Percentiles rank a stretch among this genome's conserved stretches.
phyloP scores from a whole-genome alignment of 2,797 vertebrate genomes.

The Caiman crocodilus region DNA sequence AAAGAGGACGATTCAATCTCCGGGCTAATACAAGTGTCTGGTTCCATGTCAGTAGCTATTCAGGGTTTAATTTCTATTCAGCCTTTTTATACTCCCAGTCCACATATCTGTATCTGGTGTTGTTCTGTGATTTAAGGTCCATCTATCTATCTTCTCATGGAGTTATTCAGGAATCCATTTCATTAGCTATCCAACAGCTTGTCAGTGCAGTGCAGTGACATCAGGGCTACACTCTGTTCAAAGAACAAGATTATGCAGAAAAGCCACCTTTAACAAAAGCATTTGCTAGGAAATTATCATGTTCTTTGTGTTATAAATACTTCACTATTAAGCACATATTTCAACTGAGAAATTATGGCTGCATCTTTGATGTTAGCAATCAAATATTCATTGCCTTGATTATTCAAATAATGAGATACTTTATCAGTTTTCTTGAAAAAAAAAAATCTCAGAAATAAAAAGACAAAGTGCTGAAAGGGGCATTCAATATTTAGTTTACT shows the following conservation, averaged over 20 bases:
- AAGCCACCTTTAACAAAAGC: neutral
- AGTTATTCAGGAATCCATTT: neutral
- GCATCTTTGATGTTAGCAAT: constrained; percentile 56
- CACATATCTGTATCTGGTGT: neutral
- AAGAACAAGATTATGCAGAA: neutral
- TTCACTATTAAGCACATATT: constrained; percentile 36
- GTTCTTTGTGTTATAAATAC: constrained; percentile 25
- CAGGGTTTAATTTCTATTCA: neutral
- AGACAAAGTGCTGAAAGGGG: constrained; percentile 25
- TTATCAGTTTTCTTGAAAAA: constrained; percentile 53
- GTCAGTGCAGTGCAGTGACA: neutral
- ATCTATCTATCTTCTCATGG: neutral
- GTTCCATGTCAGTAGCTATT: rapidly evolving
- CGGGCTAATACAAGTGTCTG: neutral
- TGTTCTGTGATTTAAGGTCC: neutral
- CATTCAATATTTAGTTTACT: constrained; percentile 60
- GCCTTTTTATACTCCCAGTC: neutral
- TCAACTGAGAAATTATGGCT: constrained; percentile 3
- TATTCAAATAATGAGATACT: constrained; percentile 67
- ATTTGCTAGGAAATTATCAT: neutral
- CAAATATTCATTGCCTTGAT: constrained; percentile 66
- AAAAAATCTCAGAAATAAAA: constrained; percentile 2
- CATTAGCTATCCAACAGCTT: neutral
- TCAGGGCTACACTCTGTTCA: neutral
- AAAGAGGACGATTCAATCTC: rapidly evolving